Evolutionary conservation across 2,888 invertebrate species (phyloP).

Genomic region (Pseudococcus longispinus): DNA sequence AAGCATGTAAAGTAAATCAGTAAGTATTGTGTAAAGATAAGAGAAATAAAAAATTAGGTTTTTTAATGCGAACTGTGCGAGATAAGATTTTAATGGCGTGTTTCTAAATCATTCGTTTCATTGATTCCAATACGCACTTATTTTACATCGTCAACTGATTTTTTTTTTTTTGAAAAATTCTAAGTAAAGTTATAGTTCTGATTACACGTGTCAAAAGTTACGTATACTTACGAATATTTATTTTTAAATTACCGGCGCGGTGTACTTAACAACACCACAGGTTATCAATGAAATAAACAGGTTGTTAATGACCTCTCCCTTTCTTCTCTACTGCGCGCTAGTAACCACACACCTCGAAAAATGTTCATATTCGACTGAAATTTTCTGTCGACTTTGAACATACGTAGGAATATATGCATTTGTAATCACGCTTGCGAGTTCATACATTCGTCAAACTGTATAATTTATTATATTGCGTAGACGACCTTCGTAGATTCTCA

Average conservation of each 20-base stretch:
- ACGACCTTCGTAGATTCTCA: constrained; percentile 34
- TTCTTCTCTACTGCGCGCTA: not conserved
- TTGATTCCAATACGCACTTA: not conserved
- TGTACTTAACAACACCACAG: not conserved
- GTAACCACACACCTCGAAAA: not conserved
- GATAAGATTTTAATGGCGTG: not conserved
- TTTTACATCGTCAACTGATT: not conserved
- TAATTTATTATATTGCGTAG: constrained; percentile 20
- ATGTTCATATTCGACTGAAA: not conserved
- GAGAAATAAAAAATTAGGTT: not conserved
- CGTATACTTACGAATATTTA: not conserved
- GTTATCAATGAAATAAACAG: not conserved
- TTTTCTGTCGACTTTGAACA: not conserved
- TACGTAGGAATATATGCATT: not conserved
- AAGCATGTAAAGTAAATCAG: constrained; percentile 91
- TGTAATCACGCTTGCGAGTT: not conserved
- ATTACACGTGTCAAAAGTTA: not conserved
- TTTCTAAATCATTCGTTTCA: not conserved
- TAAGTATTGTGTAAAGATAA: constrained; percentile 62
- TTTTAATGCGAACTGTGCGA: not conserved
- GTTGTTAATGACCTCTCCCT: constrained; percentile 3
- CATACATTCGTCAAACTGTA: not conserved
- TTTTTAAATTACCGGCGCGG: not conserved
- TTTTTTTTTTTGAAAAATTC: not conserved
- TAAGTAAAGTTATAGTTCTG: not conserved